Base-by-base conservation (phyloP, 2,888 invertebrate species). In the Aphidoletes aphidimyza region DNA sequence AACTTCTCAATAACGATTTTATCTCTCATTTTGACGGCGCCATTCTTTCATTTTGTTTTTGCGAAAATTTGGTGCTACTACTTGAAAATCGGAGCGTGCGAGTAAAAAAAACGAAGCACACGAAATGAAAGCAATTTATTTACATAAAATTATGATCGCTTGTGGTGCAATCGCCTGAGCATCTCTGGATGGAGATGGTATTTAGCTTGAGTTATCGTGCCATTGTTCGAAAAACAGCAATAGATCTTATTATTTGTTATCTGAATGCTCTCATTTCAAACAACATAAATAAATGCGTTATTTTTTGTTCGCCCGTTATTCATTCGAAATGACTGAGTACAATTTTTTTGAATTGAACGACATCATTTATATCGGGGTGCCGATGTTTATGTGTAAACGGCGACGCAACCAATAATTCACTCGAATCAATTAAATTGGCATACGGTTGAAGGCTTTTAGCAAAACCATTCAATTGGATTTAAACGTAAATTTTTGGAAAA, bases 381-480 rank as follows among this genome's bases (percentile, higher is more conserved):
- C 5, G 34, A 14, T 9, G 19, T 36, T 2, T 36, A 6, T 11
- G 17, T 37, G 37, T n/a, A n/a, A 81, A 81, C n/a, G 36, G 81
- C 8, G 22, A n/a, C 8, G 11, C 17, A 8, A 81, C 37, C 19
- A 3, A 78, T 81, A 81, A 22, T 81, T 81, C 81, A 81, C 37
- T 19, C n/a, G 81, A 81, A 81, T 81, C 81, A 81, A 81, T 81
- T 81, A 81, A 81, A 81, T 37, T 81, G 81, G 37, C 81, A 81
- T 37, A 81, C 6, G 81, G 81, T 81, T 8, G 37, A 81, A 36
- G 22, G 81, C 37, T 2, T 81, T 37, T n/a, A n/a, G n/a, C n/a
- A n/a, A n/a, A n/a, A n/a, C n/a, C n/a, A n/a, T n/a, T n/a, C n/a
- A n/a, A n/a, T n/a, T n/a, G n/a, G n/a, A n/a, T n/a, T n/a, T n/a